Percentiles rank a stretch among this genome's conserved stretches.
phyloP scores from a whole-genome alignment of 2,797 vertebrate species.

The Acanthurus lineatus region DNA sequence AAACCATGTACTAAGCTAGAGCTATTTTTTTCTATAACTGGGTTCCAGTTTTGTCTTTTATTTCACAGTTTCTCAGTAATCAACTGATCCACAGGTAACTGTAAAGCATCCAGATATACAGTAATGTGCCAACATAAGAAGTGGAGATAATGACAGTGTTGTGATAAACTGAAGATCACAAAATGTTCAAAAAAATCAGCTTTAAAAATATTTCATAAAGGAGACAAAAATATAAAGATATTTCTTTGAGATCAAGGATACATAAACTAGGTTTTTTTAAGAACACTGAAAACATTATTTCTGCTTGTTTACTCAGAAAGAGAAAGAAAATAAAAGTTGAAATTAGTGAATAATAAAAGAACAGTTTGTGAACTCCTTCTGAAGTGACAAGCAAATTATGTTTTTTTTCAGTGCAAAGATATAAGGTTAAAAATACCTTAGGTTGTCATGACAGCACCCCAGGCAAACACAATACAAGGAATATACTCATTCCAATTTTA shows the following conservation, averaged over 20 bases:
- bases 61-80: neutral
- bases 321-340: neutral
- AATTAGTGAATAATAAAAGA: neutral
- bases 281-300: neutral
- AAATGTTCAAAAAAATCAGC: neutral
- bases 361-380: neutral
- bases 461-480: slow-evolving; percentile 16
- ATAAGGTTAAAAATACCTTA: slow-evolving; percentile 19
- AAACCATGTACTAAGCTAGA: no score
- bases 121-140: neutral
- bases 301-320: neutral
- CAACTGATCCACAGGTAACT: neutral
- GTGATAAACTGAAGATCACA: neutral
- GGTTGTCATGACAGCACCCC: slow-evolving; percentile 22
- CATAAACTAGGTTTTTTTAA: neutral
- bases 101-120: neutral
- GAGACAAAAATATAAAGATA: neutral
- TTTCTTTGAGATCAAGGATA: neutral
- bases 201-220: neutral
- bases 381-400: neutral
- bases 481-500: neutral
- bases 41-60: no score
- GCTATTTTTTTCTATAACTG: no score
- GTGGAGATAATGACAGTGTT: no score
- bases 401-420: no score